Evolutionary conservation across 2,888 invertebrate genomes (phyloP), one percentile per base, ranked within the genome.

Genomic region (Exocentrus adspersus): DNA sequence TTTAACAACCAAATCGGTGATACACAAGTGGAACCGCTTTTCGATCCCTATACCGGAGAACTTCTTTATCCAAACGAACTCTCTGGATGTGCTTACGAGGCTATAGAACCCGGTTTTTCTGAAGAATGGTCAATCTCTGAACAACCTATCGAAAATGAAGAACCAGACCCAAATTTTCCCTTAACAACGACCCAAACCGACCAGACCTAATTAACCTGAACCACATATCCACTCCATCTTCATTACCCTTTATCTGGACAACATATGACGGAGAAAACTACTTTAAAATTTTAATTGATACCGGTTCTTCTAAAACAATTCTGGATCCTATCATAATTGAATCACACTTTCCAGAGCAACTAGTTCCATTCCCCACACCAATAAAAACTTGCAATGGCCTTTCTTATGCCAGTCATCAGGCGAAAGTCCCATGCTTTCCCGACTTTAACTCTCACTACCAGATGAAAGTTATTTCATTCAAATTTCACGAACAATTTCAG

Each of bases 301-400:
- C 50, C 30, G 50, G 50, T 9, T 50, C 51, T 17, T 51, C 51
- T 51, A 51, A 51, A 51, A 51, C 51, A 51, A 51, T 51, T 32
- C 32, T 51, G 32, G 32, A 51, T 16, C 32, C 32, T 32, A 16
- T 16, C 28, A 30, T 51, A 51, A 32, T 51, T 51, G 17, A 51
- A 51, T 51, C 51, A 10, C 32, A 51, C 16, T 51, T 51, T 32
- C 32, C 30, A 51, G 51, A 32, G 32, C 2, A 28, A 51, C 16
- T 32, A 30, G 16, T 51, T 14, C 19, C 51, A 30, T 30, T 17
- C 32, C 32, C 51, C 10, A 51, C 51, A 24, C 51, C 28, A 51
- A 51, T 32, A 51, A 32, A 51, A 28, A 51, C 51, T 10, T 51
- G 30, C 16, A 50, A 50, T 50, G 50, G 51, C 16, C 51, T 51